A percentile compares a stretch with the other conserved stretches of the same genome.
phyloP scores from a whole-genome alignment of 2,888 invertebrate species.

The Pegoplata infirma region DNA sequence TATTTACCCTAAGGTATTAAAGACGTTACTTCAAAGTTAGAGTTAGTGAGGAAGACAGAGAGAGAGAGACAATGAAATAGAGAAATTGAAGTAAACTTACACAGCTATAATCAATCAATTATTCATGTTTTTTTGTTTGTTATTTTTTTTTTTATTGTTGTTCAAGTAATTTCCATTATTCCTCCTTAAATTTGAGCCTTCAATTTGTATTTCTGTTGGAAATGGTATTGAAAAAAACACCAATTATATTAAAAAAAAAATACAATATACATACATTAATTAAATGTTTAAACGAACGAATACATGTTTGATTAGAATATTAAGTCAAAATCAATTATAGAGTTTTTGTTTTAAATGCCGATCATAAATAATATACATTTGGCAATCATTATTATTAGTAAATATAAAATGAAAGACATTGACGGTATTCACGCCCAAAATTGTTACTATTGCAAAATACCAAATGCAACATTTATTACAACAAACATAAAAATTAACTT shows the following conservation, averaged over 20 bases:
- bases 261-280: constrained; percentile 2
- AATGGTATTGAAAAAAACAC: constrained; percentile 10
- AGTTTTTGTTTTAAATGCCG: constrained; percentile 32
- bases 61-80: too few relatives aligned
- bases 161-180: background rate
- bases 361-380: constrained; percentile 47
- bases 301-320: background rate
- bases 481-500: too few relatives aligned
- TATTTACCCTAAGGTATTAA: constrained; percentile 60
- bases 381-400: constrained; percentile 58
- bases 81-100: constrained; percentile 10
- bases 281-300: constrained; percentile 6
- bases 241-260: background rate
- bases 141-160: background rate
- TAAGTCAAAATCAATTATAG: background rate
- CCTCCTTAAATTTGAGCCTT: background rate
- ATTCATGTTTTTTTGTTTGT: constrained; percentile 13
- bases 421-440: too few relatives aligned
- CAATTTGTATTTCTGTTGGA: background rate
- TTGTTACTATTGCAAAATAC: too few relatives aligned
- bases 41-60: background rate
- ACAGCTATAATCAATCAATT: constrained; percentile 38
- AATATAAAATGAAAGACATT: constrained; percentile 21
- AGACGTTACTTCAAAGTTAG: constrained; percentile 49
- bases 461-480: too few relatives aligned